Conservation (phyloP, 37 sponge, comb jelly and placozoan species). For the Geodia barretti region DNA sequence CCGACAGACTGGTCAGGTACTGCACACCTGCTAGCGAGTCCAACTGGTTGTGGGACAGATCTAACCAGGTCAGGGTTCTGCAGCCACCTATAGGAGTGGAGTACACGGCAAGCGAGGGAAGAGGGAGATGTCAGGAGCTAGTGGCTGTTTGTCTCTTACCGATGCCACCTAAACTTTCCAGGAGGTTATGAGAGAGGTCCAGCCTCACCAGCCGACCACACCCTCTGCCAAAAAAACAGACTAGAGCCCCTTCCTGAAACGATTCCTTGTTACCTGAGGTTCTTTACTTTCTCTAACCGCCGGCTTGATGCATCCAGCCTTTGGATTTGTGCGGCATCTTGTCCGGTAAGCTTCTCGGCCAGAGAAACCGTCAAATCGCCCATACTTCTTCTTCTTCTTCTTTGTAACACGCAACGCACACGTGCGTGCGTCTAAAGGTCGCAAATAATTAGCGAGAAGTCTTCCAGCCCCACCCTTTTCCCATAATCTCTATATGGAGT, state of each 20-base stretch:
- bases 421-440: too few species aligned
- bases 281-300: constrained; percentile 2
- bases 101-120: neutral
- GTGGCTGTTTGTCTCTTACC: constrained; percentile 38
- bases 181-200: constrained; percentile 32
- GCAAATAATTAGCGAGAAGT: too few species aligned
- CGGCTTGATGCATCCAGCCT: constrained; percentile 4
- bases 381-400: too few species aligned
- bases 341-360: too few species aligned
- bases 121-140: neutral
- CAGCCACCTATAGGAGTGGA: constrained; percentile 20
- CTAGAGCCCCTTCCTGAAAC: neutral
- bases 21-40: constrained; percentile 32
- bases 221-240: neutral
- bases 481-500: too few species aligned
- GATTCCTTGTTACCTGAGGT: constrained; percentile 17
- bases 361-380: too few species aligned
- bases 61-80: constrained; percentile 34
- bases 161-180: constrained; percentile 20
- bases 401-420: too few species aligned
- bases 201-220: constrained; percentile 36
- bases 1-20: constrained; percentile 21
- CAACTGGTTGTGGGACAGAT: constrained; percentile 40
- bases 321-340: constrained; percentile 22
- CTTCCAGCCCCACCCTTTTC: too few species aligned